Evolutionary conservation across 2,113 vertebrate species (phyloP), one percentile per base, ranked within the genome.

Genomic region (Sterrhoptilus dennistouni): DNA sequence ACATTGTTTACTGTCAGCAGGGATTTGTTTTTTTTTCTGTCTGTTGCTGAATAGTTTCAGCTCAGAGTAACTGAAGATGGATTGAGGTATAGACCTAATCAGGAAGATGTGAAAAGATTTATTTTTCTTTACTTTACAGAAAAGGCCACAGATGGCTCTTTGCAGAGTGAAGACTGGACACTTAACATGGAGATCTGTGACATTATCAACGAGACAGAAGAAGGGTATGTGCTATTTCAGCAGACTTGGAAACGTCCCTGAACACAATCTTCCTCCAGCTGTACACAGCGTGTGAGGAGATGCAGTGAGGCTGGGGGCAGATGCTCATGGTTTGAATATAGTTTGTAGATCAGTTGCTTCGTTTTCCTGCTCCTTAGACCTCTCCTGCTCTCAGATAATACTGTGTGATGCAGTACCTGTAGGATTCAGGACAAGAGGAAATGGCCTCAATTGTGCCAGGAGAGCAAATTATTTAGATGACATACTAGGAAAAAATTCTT

Each of bases 161-260:
- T 99, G 70, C 99, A 99, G 96, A 99, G 98, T 66, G 99, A 99
- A 97, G 99, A 99, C 97, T 99, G 99, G 99, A 98, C 99, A 4
- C 97, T 99, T 65, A 99, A 99, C 97, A 99, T 99, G 99, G 99
- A 99, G 97, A 99, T 99, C 98, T 99, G 99, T 88, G 99, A 99
- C 96, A 99, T 99, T 97, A 99, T 99, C 97, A 99, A 99, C 52
- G 99, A 99, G 97, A 99, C 99, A 31, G 99, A 99, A 87, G 99
- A 99, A 97, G 99, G 99, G 99, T 99, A 97, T 82, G 99, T 97
- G 44, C 63, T 20, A 4, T 44, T 81, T 70, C 71, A 82, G 74
- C 70, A 47, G 17, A 29, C 76, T 76, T 33, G 14, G 28, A 66
- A 74, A 88, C 76, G 45, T 78, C 93, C 59, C 50, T 16, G 33